These are phyloP conservation scores for Leptinotarsa defecta DNA, from an alignment of 1,140 invertebrate genomes.

Conservation along the genomic window DNA sequence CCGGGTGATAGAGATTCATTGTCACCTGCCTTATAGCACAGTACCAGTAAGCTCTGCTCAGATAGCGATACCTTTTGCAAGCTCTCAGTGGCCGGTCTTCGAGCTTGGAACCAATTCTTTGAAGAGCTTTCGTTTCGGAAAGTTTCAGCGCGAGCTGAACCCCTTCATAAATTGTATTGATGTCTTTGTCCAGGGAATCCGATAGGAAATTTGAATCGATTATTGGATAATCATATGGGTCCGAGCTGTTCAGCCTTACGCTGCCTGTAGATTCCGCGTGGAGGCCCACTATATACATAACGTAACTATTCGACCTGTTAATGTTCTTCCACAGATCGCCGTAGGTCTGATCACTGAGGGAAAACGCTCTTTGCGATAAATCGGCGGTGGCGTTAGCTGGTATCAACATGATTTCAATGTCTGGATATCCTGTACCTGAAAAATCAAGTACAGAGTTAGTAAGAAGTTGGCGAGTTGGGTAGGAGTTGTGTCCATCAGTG, in stretches of 20 bases:
- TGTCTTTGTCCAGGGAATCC: constrained; percentile 59
- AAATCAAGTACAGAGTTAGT: background rate
- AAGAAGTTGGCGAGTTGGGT: too few species aligned
- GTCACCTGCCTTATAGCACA: constrained; percentile 49
- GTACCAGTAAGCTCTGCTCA: constrained; percentile 41
- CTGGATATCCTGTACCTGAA: constrained; percentile 34
- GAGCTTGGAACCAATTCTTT: constrained; percentile 51
- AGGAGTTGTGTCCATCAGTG: too few species aligned
- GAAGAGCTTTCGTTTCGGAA: constrained; percentile 58
- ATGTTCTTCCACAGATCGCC: constrained; percentile 37
- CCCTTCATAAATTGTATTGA: constrained; percentile 60
- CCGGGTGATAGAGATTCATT: constrained; percentile 76
- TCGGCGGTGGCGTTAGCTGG: constrained; percentile 31
- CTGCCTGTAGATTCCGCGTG: constrained; percentile 75
- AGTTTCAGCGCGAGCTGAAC: constrained; percentile 59
- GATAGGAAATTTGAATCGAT: constrained; percentile 75
- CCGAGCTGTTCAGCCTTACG: constrained; percentile 67
- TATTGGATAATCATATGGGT: constrained; percentile 76
- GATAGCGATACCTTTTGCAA: constrained; percentile 49
- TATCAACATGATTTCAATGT: constrained; percentile 39
- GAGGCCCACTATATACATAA: constrained; percentile 52
- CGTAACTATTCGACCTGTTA: constrained; percentile 24
- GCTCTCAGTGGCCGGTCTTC: constrained; percentile 47
- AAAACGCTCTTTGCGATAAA: constrained; percentile 33
- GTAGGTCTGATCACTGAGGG: constrained; percentile 37